A percentile compares a stretch with the other conserved stretches of the same genome.
Evolutionary conservation across 2,113 vertebrate species (phyloP).

Genomic region (Lophochroa leadbeateri): DNA sequence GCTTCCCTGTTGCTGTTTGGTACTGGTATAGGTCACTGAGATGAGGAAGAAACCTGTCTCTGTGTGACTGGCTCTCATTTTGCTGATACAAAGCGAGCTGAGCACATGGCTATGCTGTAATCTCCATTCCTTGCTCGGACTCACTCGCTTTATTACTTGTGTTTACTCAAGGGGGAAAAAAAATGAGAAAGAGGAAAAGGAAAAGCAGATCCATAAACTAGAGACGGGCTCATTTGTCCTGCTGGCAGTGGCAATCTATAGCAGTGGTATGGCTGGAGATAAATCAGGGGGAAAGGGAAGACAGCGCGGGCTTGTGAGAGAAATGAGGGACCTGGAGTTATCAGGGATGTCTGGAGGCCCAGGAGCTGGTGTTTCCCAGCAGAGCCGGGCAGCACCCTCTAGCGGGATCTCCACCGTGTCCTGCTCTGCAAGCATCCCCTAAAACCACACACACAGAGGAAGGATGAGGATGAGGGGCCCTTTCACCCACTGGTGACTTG

Average conservation of each 20-base stretch:
- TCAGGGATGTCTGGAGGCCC: not conserved
- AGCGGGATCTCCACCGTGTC: not conserved
- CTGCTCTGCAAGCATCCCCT: not conserved
- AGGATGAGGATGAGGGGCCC: not conserved
- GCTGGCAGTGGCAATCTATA: not conserved
- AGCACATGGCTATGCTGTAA: not conserved
- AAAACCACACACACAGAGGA: rapidly evolving
- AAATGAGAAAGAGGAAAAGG: not conserved
- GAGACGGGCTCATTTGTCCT: not conserved
- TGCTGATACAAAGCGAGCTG: not conserved
- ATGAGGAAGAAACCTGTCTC: no score
- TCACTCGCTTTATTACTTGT: rapidly evolving
- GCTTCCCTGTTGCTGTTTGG: not conserved
- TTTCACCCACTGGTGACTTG: not conserved
- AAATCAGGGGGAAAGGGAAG: not conserved
- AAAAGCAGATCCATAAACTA: not conserved
- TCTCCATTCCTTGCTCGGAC: rapidly evolving
- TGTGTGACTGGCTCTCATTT: not conserved
- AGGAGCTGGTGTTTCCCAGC: not conserved
- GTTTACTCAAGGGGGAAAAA: not conserved
- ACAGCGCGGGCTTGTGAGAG: not conserved
- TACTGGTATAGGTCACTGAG: not conserved
- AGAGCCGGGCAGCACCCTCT: constrained; percentile 30
- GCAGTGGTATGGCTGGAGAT: not conserved
- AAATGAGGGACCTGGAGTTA: not conserved